Base-by-base conservation (phyloP, 2,113 vertebrate species). In the Elaphurus davidianus region DNA sequence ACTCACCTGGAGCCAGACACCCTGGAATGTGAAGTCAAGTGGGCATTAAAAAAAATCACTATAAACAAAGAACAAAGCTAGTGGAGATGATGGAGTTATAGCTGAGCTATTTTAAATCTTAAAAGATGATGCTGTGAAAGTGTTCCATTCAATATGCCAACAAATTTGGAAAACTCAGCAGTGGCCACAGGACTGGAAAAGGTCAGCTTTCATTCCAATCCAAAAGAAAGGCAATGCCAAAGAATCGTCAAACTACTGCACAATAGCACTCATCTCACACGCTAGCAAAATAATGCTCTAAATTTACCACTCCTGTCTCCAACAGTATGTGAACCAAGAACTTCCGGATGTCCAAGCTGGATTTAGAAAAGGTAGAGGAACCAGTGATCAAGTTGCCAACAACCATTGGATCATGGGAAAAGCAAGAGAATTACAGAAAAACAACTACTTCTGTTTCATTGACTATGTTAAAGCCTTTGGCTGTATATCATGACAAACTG, bases 181-280 rank as follows among this genome's bases (percentile, higher is more conserved):
- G 8, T 23, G n/a, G 19, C n/a, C n/a, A 36, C 67, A 71, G 9
- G 67, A 36, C 19, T 71, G n/a, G n/a, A 23, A 71, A 36, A 71
- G 19, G 19, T 36, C n/a, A 40, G n/a, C n/a, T 71, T 71, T 71
- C n/a, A 40, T 71, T 71, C 17, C 67, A 40, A 6, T 71, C 67
- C n/a, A 12, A 71, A 71, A 71, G n/a, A 71, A 21, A 71, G n/a
- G n/a, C 5, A 71, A 71, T 23, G 19, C n/a, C 67, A 71, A 71
- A 71, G 9, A 71, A 71, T 6, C 2, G 4, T 71, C n/a, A 36
- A 6, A 23, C 19, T 71, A 36, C n/a, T 0, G 2, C 64, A 71
- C 0, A 36, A 36, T 19, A 36, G 64, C n/a, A 71, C 64, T 36
- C n/a, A 5, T 23, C 10, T 40, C n/a, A 71, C n/a, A 40, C 0